These are phyloP conservation scores for Sturnus vulgaris DNA, from an alignment of 2,113 vertebrate species.

Conservation along the genomic window DNA sequence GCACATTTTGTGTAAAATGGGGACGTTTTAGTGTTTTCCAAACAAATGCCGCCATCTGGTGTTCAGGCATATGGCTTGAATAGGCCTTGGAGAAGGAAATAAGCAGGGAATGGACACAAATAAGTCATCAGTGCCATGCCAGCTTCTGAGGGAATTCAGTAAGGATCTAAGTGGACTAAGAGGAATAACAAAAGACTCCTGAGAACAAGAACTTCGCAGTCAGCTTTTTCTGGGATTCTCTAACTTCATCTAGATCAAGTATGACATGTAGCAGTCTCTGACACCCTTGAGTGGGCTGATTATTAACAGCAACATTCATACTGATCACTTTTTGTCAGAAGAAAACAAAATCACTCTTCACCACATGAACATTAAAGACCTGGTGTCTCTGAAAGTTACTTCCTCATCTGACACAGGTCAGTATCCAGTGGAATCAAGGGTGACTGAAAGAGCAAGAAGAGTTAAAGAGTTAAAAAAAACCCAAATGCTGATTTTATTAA, in stretches of 20 bases:
- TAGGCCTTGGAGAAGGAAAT: not conserved
- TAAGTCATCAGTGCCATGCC: not conserved
- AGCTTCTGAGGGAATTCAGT: not conserved
- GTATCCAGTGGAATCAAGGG: not conserved
- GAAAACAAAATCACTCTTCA: not conserved
- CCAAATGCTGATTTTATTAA: not conserved
- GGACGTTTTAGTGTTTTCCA: slow-evolving; percentile 12
- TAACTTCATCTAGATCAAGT: not conserved
- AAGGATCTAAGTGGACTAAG: not conserved
- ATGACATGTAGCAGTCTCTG: not conserved
- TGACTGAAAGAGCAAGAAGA: not conserved
- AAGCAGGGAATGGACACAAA: not conserved
- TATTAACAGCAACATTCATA: not conserved
- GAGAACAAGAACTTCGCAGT: not conserved
- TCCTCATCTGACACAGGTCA: not conserved
- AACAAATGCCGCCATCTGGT: slow-evolving; percentile 59
- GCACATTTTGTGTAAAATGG: not conserved
- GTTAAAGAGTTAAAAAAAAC: not conserved
- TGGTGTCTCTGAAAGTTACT: not conserved
- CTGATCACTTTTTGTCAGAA: not conserved
- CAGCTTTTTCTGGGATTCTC: not conserved
- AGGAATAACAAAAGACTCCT: not conserved
- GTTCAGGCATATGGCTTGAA: slow-evolving; percentile 33
- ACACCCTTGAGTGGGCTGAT: not conserved
- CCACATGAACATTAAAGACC: not conserved